These are phyloP conservation scores for Dicycla oo DNA, from an alignment of 2,888 invertebrate species.

Conservation along the genomic window DNA sequence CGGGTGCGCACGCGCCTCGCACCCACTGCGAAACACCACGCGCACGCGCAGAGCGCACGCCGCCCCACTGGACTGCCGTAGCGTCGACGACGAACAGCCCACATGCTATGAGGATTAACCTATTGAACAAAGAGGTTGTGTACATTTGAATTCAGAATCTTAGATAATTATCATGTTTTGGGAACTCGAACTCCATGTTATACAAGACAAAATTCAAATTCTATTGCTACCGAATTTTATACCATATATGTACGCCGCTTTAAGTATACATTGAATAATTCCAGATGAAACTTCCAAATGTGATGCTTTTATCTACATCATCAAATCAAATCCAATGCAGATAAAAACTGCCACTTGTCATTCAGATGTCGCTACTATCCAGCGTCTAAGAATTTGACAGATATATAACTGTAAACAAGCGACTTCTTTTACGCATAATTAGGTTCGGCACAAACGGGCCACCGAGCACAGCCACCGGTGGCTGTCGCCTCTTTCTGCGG, in stretches of 20 bases:
- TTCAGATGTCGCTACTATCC: too few relatives aligned
- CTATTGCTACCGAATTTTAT: neutral
- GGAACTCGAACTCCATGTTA: neutral
- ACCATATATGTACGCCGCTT: neutral
- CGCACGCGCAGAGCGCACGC: conserved; percentile 65
- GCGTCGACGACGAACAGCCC: conserved; percentile 57
- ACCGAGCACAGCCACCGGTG: too few relatives aligned
- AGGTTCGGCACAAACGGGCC: too few relatives aligned
- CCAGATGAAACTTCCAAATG: neutral
- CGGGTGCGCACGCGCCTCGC: conserved; percentile 72
- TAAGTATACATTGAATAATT: neutral
- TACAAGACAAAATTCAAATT: neutral
- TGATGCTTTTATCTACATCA: neutral
- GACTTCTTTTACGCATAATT: too few relatives aligned
- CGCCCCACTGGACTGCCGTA: neutral
- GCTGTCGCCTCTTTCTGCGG: too few relatives aligned
- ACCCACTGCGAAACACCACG: conserved; percentile 74
- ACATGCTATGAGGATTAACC: conserved; percentile 76
- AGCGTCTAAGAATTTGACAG: too few relatives aligned
- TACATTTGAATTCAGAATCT: neutral
- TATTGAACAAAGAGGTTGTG: conserved; percentile 36
- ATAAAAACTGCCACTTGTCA: too few relatives aligned
- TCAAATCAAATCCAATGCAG: neutral
- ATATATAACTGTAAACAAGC: too few relatives aligned
- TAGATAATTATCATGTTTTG: neutral